Evolutionary conservation across 2,113 vertebrate species (phyloP).

Genomic region (Ammospiza caudacuta): DNA sequence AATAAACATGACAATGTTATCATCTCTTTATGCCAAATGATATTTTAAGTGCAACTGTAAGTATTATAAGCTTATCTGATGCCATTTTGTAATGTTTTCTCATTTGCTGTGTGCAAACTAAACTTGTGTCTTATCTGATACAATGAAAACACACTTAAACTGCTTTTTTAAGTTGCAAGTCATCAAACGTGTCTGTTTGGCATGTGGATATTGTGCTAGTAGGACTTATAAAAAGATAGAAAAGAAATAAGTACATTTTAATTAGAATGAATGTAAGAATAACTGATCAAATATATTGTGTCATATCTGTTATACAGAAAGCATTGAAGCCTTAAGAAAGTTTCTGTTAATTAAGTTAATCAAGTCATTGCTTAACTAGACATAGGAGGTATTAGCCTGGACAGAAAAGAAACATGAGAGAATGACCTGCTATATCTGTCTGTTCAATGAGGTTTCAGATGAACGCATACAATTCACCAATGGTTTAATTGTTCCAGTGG

Average conservation of each 20-base stretch:
- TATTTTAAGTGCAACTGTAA: neutral
- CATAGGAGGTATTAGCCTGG: neutral
- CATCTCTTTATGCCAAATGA: neutral
- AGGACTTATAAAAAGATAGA: neutral
- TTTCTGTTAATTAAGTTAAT: constrained; percentile 61
- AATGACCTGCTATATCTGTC: constrained; percentile 3
- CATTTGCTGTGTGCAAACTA: neutral
- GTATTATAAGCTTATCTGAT: neutral
- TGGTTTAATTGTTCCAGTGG: constrained; percentile 10
- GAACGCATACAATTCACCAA: neutral
- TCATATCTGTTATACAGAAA: constrained; percentile 28
- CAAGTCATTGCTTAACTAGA: constrained; percentile 38
- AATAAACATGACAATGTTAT: neutral
- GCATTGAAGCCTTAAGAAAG: constrained; percentile 22
- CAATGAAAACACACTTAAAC: neutral
- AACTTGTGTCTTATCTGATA: neutral
- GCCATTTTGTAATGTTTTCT: neutral
- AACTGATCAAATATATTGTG: constrained; percentile 29
- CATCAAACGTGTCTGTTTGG: neutral
- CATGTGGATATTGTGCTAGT: neutral
- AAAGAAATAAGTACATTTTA: constrained; percentile 31
- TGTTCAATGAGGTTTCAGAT: constrained; percentile 16
- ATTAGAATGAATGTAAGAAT: constrained; percentile 31
- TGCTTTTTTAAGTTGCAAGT: neutral
- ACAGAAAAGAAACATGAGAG: constrained; percentile 19